These are phyloP conservation scores for Thunnus thynnus DNA, from an alignment of 2,113 vertebrate genomes.

Conservation along the genomic window DNA sequence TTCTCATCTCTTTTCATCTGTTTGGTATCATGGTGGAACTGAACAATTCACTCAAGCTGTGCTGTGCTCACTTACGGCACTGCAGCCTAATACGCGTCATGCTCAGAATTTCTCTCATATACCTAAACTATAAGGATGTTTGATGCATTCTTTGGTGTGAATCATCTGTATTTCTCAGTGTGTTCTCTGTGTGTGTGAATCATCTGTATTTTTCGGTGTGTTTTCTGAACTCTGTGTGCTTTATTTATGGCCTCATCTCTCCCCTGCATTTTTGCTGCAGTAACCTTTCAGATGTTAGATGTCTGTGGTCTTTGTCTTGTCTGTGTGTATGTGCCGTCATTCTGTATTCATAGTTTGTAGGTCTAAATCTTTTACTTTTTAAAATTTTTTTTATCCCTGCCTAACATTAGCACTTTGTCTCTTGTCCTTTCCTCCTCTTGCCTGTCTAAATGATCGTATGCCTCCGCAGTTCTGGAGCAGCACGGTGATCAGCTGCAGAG, in stretches of 20 bases:
- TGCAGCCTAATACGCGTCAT: constrained; percentile 17
- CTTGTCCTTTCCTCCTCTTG: background rate
- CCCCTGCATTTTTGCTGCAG: constrained; percentile 22
- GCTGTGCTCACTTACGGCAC: constrained; percentile 60
- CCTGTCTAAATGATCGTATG: constrained; percentile 22
- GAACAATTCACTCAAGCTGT: constrained; percentile 34
- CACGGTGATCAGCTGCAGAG: constrained; percentile 92
- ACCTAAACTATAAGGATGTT: background rate
- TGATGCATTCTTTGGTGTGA: constrained; percentile 1
- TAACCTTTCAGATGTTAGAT: background rate
- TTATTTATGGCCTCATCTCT: constrained; percentile 40
- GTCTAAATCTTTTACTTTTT: background rate
- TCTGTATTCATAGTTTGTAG: constrained; percentile 30
- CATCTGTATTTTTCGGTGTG: constrained; percentile 3
- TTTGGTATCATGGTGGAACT: constrained; percentile 36
- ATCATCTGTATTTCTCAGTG: background rate
- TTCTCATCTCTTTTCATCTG: constrained; percentile 20
- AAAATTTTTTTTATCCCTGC: background rate
- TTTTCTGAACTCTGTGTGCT: constrained; percentile 35
- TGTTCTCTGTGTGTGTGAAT: constrained; percentile 19
- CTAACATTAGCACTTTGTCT: background rate
- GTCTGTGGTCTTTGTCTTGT: constrained; percentile 20
- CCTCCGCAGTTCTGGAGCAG: constrained; percentile 86
- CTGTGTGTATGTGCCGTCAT: constrained; percentile 14
- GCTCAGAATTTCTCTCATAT: constrained; percentile 20